Evolutionary conservation across 2,888 invertebrate genomes (phyloP).

Genomic region (Agonopterix arenella): DNA sequence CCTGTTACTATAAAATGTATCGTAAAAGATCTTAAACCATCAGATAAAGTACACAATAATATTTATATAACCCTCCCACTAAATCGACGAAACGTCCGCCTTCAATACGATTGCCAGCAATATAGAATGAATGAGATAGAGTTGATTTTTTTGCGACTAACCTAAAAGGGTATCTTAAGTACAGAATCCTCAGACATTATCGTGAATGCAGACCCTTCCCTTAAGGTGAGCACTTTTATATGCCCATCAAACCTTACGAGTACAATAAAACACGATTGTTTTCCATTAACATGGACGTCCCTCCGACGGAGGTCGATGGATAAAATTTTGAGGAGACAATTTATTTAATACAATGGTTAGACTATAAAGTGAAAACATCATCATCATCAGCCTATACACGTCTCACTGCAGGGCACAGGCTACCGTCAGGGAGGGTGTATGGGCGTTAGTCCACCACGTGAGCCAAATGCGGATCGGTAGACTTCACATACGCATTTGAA

Average conservation of each 20-base stretch:
- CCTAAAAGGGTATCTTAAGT: constrained; percentile 62
- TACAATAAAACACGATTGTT: constrained; percentile 74
- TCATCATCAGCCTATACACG: too few species aligned
- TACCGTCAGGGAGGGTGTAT: too few species aligned
- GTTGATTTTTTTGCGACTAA: constrained; percentile 58
- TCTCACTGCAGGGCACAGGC: too few species aligned
- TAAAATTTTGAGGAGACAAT: constrained; percentile 3
- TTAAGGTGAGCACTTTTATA: constrained; percentile 71
- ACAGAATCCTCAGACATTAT: constrained; percentile 62
- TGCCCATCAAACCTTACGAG: constrained; percentile 70
- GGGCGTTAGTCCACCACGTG: too few species aligned
- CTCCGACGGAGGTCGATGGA: constrained; percentile 8
- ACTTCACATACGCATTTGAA: too few species aligned
- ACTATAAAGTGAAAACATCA: not conserved
- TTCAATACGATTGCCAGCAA: constrained; percentile 23
- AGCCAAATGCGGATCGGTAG: too few species aligned
- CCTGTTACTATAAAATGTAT: too few species aligned
- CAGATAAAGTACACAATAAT: constrained; percentile 10
- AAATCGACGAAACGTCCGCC: constrained; percentile 20
- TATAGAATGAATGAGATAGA: constrained; percentile 41
- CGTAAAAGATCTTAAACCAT: not conserved
- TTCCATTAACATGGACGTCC: constrained; percentile 64
- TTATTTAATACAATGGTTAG: not conserved
- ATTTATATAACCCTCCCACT: constrained; percentile 11
- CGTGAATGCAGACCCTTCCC: constrained; percentile 59